Base-by-base conservation (phyloP, 2,888 invertebrate species). In the Aporophyla nigra region DNA sequence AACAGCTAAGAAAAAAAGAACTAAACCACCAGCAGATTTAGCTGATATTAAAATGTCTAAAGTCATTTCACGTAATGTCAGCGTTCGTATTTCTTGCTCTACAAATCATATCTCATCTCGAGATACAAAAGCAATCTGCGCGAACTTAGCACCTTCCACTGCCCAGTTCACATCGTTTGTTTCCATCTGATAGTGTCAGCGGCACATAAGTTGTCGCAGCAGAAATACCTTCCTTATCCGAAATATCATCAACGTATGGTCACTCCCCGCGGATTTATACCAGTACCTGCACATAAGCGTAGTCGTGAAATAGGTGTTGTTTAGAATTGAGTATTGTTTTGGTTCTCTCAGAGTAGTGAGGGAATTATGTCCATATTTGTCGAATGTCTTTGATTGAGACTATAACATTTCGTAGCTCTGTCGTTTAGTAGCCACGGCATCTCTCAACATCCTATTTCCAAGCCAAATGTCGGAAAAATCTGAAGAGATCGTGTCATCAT, bases 201-300 rank as follows among this genome's bases (percentile, higher is more conserved):
- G 14, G n/a, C 51, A 80, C 63, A 75, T 49, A 75, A 65, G 16
- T 58, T 76, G 61, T 62, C 61, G 66, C 66, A 62, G 71, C 27
- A 59, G 69, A 69, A 63, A 59, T 66, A 21, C 62, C 21, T 67
- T n/a, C 51, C 24, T 83, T 83, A 80, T 85, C 81, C 69, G 61
- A 67, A 78, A 82, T 76, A 82, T 58, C 59, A 80, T 82, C 82
- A 82, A 61, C 65, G 1, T 27, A 49, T 43, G 63, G 63, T 53
- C 68, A 82, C 67, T 54, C 69, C 24, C n/a, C 7, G 43, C 14
- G 5, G 61, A 72, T 72, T 78, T 72, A 62, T 69, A 78, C 62
- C 59, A 53, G n/a, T 56, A 40, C n/a, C 6, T 6, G 21, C 21
- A 33, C 14, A 49, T 27, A 49, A 24, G 5, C 16, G 54, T 12